Evolutionary conservation across 2,888 invertebrate species (phyloP), one percentile per base, ranked within the genome.

Genomic region (Parelbella ahira): DNA sequence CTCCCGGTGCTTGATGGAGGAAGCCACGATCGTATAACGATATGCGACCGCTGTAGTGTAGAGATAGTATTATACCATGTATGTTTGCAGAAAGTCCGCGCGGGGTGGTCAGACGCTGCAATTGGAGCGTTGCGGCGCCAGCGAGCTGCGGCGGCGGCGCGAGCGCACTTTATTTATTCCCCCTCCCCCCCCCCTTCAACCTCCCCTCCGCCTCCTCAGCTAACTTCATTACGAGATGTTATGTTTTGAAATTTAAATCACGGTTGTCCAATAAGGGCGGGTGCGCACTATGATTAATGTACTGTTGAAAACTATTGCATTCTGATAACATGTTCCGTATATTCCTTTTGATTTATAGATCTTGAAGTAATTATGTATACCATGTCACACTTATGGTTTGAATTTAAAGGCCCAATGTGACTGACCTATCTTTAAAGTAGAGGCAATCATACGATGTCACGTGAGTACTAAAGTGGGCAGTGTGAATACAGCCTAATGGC

Each of bases 111-210:
- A 64, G 65, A 57, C 65, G 60, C 45, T 13, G 55, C 68, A 82
- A 83, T 70, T 83, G 76, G 83, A 84, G 83, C 84, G 80, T 76
- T 62, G 51, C 72, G 83, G 81, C 82, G 82, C 81, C 81, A 66
- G 60, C 60, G 54, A 42, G n/a, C n/a, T n/a, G 48, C 49, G 49
- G 20, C 53, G 53, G 51, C 56, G 53, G 58, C 72, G 68, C 68
- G 63, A 55, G 71, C 71, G 68, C 71, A 51, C 53, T 64, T 63
- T 70, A 76, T 74, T 76, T 51, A 52, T 44, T 43, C 29, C 58
- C 51, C 58, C n/a, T n/a, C n/a, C n/a, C n/a, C n/a, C n/a, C n/a
- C n/a, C n/a, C n/a, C n/a, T n/a, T n/a, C n/a, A n/a, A n/a, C n/a
- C n/a, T n/a, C n/a, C n/a, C n/a, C n/a, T n/a, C n/a, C n/a, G n/a